Conservation (phyloP, 2,113 vertebrate species). For the Mungos mungo region DNA sequence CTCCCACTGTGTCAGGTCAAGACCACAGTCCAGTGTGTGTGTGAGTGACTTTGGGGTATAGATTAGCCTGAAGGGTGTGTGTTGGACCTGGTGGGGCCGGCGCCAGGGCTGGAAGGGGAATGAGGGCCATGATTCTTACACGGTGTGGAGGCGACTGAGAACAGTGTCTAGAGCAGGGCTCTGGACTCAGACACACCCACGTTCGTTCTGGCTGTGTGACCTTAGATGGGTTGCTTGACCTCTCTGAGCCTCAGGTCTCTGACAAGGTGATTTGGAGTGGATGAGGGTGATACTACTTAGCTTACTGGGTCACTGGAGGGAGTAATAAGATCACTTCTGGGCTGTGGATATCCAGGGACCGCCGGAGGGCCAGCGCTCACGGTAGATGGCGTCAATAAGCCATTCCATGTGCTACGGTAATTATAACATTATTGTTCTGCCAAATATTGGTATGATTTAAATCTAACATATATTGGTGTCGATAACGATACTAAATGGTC, state of each 20-base stretch:
- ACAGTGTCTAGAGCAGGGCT: not conserved
- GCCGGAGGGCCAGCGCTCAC: accelerated
- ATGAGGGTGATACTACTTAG: not conserved
- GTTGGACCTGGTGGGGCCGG: not conserved
- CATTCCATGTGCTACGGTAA: accelerated
- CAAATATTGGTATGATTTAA: not conserved
- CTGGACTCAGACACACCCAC: not conserved
- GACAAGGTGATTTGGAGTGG: not conserved
- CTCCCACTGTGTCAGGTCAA: not conserved
- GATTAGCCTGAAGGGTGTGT: not conserved
- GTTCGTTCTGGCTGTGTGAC: not conserved
- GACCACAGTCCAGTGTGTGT: too few species aligned
- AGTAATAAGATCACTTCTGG: not conserved
- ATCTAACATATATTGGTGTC: not conserved
- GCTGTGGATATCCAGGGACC: accelerated
- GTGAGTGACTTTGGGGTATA: not conserved
- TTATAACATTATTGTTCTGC: too few species aligned
- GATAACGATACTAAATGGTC: not conserved
- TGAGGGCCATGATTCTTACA: accelerated
- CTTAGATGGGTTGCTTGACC: not conserved
- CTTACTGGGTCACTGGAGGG: not conserved
- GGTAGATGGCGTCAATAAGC: accelerated
- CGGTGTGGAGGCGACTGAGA: not conserved
- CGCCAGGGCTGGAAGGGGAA: not conserved
- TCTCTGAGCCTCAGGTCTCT: not conserved